phyloP scores from a whole-genome alignment of 2,888 invertebrate genomes.

The Boloria euphrosyne region DNA sequence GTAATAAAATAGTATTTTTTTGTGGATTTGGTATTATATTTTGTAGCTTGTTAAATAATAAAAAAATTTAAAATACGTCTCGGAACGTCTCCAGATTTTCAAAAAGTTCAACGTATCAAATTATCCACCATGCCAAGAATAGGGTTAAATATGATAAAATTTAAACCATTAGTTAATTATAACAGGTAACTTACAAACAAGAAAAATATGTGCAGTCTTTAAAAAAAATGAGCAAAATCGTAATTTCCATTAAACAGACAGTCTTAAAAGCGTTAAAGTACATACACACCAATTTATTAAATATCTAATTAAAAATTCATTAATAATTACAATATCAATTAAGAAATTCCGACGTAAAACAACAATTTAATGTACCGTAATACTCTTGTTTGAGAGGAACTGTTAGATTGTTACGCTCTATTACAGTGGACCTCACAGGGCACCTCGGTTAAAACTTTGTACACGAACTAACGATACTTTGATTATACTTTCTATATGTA shows the following conservation, averaged over 20 bases:
- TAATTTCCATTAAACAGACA: too few relatives aligned
- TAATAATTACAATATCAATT: constrained; percentile 4
- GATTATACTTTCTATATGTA: too few relatives aligned
- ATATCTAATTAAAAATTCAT: not conserved
- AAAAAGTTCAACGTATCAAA: not conserved
- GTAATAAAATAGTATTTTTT: constrained; percentile 2
- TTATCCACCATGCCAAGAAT: constrained; percentile 5
- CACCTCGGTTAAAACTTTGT: constrained; percentile 23
- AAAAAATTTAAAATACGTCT: not conserved
- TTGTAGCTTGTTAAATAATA: not conserved
- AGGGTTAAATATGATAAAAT: not conserved
- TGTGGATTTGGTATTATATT: not conserved
- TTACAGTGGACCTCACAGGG: constrained; percentile 28
- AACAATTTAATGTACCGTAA: constrained; percentile 19
- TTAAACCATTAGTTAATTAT: too few relatives aligned
- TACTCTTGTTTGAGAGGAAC: constrained; percentile 23
- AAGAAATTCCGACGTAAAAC: constrained; percentile 10
- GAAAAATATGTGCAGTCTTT: too few relatives aligned
- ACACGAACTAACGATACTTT: constrained; percentile 8
- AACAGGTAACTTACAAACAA: too few relatives aligned
- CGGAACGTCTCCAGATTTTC: not conserved
- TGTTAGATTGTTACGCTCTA: constrained; percentile 30
- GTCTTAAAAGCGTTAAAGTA: too few relatives aligned
- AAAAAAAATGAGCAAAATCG: too few relatives aligned
- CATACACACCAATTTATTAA: too few relatives aligned